phyloP scores from a whole-genome alignment of 1,140 invertebrate species.

The Epicauta chinensis region DNA sequence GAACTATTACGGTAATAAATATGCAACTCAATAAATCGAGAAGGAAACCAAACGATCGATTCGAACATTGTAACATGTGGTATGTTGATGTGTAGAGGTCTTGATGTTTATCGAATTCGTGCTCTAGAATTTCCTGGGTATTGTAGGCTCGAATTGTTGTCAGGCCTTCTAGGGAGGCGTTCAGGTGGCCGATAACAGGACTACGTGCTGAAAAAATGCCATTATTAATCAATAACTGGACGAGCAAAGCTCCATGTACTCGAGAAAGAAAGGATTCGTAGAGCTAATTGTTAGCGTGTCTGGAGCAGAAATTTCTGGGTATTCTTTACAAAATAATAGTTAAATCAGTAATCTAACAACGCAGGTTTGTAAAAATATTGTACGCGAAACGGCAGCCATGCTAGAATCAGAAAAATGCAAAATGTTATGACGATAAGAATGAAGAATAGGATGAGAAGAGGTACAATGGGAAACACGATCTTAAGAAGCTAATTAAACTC shows the following conservation, averaged over 20 bases:
- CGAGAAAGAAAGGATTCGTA: background rate
- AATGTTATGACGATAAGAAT: too few relatives aligned
- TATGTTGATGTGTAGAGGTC: constrained; percentile 60
- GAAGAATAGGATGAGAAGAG: too few relatives aligned
- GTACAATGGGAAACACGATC: too few relatives aligned
- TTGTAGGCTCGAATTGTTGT: constrained; percentile 80
- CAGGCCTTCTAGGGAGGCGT: constrained; percentile 60
- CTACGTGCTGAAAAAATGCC: constrained; percentile 38
- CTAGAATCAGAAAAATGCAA: too few relatives aligned
- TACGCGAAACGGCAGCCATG: too few relatives aligned
- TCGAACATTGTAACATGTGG: constrained; percentile 54
- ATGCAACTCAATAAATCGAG: constrained; percentile 65
- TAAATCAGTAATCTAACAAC: too few relatives aligned
- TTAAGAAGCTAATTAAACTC: too few relatives aligned
- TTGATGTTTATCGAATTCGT: constrained; percentile 74
- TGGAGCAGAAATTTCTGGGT: background rate
- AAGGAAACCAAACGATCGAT: constrained; percentile 66
- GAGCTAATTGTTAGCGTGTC: background rate
- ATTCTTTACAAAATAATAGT: background rate
- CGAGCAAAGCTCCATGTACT: too few relatives aligned
- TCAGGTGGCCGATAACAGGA: constrained; percentile 63
- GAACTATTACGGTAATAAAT: constrained; percentile 1
- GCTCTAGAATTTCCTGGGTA: constrained; percentile 67
- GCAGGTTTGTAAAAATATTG: too few relatives aligned
- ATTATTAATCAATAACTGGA: constrained; percentile 6